Evolutionary conservation across 2,797 vertebrate genomes (phyloP).

Genomic region (Paramormyrops hopkinsi): DNA sequence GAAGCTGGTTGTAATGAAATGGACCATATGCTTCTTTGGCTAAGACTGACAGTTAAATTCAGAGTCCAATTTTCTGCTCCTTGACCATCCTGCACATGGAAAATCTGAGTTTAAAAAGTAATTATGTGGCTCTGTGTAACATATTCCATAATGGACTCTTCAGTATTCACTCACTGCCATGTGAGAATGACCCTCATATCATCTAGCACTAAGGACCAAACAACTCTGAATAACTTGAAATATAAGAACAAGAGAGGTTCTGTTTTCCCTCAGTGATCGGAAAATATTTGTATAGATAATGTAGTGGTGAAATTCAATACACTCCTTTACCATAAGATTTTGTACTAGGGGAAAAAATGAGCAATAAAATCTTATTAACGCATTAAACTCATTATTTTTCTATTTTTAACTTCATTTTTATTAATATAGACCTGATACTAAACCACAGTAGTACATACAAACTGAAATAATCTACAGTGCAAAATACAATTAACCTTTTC

Average conservation of each 20-base stretch:
- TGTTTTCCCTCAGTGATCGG: not conserved
- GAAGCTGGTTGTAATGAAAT: constrained; percentile 26
- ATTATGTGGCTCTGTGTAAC: not conserved
- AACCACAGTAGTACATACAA: not conserved
- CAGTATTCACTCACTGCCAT: not conserved
- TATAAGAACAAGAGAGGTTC: not conserved
- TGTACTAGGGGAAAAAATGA: not conserved
- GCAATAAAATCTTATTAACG: not conserved
- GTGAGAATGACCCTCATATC: not conserved
- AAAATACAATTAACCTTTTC: not conserved
- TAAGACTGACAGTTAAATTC: constrained; percentile 15
- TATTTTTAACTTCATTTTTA: not conserved
- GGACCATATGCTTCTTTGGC: not conserved
- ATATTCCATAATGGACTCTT: not conserved
- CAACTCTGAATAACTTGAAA: not conserved
- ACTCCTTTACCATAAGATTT: not conserved
- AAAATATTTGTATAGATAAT: not conserved
- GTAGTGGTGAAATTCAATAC: not conserved
- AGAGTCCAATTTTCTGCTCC: constrained; percentile 18
- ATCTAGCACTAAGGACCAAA: not conserved
- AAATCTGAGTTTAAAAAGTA: constrained; percentile 38
- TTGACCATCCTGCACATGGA: constrained; percentile 32
- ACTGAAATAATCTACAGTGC: not conserved
- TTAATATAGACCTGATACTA: not conserved
- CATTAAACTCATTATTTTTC: not conserved